Evolutionary conservation across 2,888 invertebrate genomes (phyloP).

Genomic region (Sphaeridia pumilis): DNA sequence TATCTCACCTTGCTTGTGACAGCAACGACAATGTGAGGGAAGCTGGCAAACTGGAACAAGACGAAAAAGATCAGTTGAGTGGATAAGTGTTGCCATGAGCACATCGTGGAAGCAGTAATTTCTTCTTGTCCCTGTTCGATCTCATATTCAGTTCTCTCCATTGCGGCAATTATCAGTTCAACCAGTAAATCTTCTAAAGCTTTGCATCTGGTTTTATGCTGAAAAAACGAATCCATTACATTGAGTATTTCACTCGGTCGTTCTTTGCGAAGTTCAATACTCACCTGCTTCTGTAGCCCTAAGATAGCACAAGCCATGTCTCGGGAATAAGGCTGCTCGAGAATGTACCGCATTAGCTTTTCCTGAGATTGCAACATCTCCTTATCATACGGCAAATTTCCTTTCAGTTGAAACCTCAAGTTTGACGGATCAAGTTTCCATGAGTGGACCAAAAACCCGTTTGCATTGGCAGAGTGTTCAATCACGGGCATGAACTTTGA

Average conservation of each 20-base stretch:
- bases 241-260: no score
- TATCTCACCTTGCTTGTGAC: constrained; percentile 62
- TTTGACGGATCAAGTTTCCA: constrained; percentile 85
- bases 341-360: constrained; percentile 69
- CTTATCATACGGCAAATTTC: constrained; percentile 76
- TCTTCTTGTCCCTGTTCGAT: constrained; percentile 48
- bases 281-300: constrained; percentile 83
- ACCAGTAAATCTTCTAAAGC: constrained; percentile 87
- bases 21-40: constrained; percentile 81
- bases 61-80: constrained; percentile 91
- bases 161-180: constrained; percentile 75
- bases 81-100: constrained; percentile 85
- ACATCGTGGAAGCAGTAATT: constrained; percentile 54
- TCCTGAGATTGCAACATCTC: constrained; percentile 82
- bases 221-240: constrained; percentile 19
- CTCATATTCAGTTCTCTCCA: constrained; percentile 72
- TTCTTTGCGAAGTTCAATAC: no score
- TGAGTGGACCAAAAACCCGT: constrained; percentile 78
- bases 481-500: constrained; percentile 86
- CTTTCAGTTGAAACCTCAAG: constrained; percentile 56
- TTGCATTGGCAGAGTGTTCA: constrained; percentile 80
- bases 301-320: constrained; percentile 95
- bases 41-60: constrained; percentile 83
- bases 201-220: constrained; percentile 72
- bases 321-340: constrained; percentile 88